Base-by-base conservation (phyloP, 2,888 invertebrate genomes). In the Liodrosophila aerea region DNA sequence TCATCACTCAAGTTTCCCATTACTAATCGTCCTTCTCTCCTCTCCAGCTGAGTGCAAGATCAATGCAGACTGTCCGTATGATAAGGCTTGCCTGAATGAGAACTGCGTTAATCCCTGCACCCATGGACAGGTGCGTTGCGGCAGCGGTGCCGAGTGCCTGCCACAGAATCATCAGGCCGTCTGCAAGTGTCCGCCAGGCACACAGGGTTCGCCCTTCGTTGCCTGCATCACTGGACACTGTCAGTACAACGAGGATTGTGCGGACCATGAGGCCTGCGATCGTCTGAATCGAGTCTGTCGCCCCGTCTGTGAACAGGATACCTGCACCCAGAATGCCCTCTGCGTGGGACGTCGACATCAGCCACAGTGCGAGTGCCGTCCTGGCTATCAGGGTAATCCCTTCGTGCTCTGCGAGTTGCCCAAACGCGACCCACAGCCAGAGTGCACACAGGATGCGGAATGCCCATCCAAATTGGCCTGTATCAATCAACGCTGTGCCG, bases 161-260 rank as follows among this genome's bases (percentile, higher is more conserved):
- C 94, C 94, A 0, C 92, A 93, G 65, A 93, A 93, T 34, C 97
- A 97, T 87, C 92, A 92, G 50, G 94, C 95, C 0, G 94, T 94
- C 60, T 97, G 97, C 82, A 92, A 93, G 57, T 97, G 97, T 88
- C 97, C 96, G 36, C 90, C 92, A 1, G 97, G 97, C 37, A 96
- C 95, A 4, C 96, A 95, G 90, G 97, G 97, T 36, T 94, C 96
- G 89, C 95, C 96, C 1, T 92, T 93, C 62, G 91, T 95, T 2
- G 94, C 95, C 13, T 97, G 97, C 86, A 94, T 97, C 57, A 93
- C 94, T 1, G 95, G 94, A 7, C 92, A 94, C 36, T 97, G 97
- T 75, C 96, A 96, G 83, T 96, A 95, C 89, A 96, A 97, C 86
- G 96, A 96, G 83, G 97, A 97, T 86, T 97, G 97, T 76, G 95